Conservation (phyloP, 2,797 vertebrate species). For the Poliocrania exsul region DNA sequence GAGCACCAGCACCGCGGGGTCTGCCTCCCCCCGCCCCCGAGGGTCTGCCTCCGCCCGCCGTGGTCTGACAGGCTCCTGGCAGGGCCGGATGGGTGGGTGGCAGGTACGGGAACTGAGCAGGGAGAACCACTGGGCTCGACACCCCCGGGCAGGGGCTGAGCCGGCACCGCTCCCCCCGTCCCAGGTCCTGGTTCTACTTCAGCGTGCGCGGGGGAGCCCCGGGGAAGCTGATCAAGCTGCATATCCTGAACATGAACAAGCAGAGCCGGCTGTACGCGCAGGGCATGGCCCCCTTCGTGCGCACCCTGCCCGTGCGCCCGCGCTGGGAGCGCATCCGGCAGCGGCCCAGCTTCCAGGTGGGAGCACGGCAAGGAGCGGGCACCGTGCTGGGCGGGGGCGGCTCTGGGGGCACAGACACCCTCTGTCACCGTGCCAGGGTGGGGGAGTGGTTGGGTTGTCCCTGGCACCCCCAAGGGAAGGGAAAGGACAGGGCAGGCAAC, state of each 20-base stretch:
- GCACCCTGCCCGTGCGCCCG: conserved; percentile 84
- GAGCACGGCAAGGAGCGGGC: not conserved
- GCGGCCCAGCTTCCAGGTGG: conserved; percentile 88
- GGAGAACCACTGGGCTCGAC: rapidly evolving
- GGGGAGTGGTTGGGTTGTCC: not conserved
- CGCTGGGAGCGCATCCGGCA: conserved; percentile 94
- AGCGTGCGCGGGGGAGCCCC: conserved; percentile 86
- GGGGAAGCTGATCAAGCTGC: conserved; percentile 92
- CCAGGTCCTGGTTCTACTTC: conserved; percentile 98
- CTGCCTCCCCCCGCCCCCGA: too few relatives aligned
- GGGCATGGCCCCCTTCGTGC: conserved; percentile 95
- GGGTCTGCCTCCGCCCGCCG: not conserved
- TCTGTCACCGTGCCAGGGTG: rapidly evolving
- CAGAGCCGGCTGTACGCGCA: conserved; percentile 97
- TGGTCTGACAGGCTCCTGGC: not conserved
- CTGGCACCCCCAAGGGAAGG: rapidly evolving
- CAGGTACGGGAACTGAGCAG: not conserved
- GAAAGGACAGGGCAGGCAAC: too few relatives aligned
- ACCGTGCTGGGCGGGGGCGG: rapidly evolving
- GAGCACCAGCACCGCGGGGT: not conserved
- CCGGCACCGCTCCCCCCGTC: not conserved
- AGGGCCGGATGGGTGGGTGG: too few relatives aligned
- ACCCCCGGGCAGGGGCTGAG: not conserved
- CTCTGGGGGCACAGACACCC: not conserved
- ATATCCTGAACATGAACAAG: conserved; percentile 98